A percentile compares a stretch with the other conserved stretches of the same genome.
Evolutionary conservation across 2,113 vertebrate species (phyloP).

Genomic region (Melanocharis versteri): DNA sequence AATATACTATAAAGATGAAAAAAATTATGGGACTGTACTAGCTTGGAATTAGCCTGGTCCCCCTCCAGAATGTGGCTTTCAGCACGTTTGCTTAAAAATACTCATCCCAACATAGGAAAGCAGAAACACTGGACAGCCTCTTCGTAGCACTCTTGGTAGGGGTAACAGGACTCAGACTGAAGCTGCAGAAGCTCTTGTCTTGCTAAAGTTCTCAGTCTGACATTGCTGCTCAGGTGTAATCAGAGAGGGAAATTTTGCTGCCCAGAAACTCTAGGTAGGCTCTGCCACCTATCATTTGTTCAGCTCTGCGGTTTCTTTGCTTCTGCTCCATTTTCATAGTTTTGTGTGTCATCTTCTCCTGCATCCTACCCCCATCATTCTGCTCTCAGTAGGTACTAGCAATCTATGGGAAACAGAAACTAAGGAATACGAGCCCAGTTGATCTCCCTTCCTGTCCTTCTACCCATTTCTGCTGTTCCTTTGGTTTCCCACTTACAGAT

Average conservation of each 20-base stretch:
- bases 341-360: neutral
- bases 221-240: neutral
- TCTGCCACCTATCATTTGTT: neutral
- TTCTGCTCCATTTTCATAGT: neutral
- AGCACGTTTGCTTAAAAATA: neutral
- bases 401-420: neutral
- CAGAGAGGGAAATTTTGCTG: neutral
- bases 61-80: neutral
- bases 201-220: neutral
- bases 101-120: neutral
- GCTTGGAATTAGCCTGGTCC: neutral
- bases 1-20: neutral
- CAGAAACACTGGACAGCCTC: neutral
- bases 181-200: neutral
- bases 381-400: neutral
- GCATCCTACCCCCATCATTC: neutral
- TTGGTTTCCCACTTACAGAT: neutral
- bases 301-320: neutral
- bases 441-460: neutral
- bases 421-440: neutral
- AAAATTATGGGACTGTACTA: neutral
- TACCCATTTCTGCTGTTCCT: neutral
- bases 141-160: neutral
- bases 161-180: neutral
- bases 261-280: neutral